Base-by-base conservation (phyloP, 92 coral and sea anemone species). In the Parazoanthus darwini region DNA sequence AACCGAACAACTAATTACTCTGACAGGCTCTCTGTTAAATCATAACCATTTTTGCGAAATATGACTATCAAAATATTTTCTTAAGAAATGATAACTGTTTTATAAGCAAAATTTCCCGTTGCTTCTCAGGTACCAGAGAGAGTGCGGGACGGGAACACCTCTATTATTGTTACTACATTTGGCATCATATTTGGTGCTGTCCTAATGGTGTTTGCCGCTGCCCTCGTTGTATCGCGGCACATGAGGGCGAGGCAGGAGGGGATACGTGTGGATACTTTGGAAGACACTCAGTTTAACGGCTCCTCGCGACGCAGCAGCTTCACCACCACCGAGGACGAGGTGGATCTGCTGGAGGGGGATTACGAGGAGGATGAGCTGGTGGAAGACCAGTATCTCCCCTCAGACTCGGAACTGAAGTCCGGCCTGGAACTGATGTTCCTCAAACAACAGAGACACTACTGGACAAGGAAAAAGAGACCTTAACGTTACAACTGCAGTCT, bases 371-470 rank as follows among this genome's bases (percentile, higher is more conserved):
- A 97, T 67, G 99, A 97, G 54, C 91, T 97, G 5, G 98, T 97
- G 6, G 99, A 97, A 71, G 99, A 97, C 67, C 97, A 95, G 63
- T 97, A 95, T 51, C 79, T 97, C 26, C 99, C 99, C 37, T 97
- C 99, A 2, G 99, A 97, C 76, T 95, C 99, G 9, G 98, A 97
- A 74, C 93, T 97, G 18, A 97, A 97, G 90, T 95, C 99, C 14
- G 99, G 99, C 25, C 88, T 97, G 38, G 99, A 97, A 70, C 94
- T 97, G 46, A 93, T 97, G 96, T 97, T 95, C 87, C 89, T 95
- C 3, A 97, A 97, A 91, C 99, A 97, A 74, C 99, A 97, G 83
- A 97, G 96, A 94, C 98, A 93, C 78, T 95, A 95, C 43, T 97
- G 99, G 99, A 94, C 94, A 72, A 89, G 93, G 48, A 93, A 91